Percentiles rank a stretch among this genome's conserved stretches.
Conservation (phyloP, 1,140 invertebrate species). For the Meloidogyne hapla region DNA sequence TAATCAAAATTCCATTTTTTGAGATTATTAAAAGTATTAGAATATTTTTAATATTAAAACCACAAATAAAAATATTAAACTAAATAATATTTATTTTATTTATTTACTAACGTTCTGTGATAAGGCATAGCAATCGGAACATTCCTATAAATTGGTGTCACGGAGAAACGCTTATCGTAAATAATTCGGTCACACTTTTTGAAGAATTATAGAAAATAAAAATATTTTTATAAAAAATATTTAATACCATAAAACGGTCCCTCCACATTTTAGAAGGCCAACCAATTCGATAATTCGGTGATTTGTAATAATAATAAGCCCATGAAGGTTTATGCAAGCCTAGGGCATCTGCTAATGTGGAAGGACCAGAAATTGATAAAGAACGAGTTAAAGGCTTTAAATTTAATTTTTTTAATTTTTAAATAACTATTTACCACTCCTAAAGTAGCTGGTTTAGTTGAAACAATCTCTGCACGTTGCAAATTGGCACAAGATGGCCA, state of each 20-base stretch:
- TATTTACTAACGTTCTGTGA: neutral
- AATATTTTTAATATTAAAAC: too few relatives aligned
- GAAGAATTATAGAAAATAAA: too few relatives aligned
- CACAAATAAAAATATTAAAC: too few relatives aligned
- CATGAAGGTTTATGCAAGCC: neutral
- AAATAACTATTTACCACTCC: neutral
- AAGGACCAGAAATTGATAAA: neutral
- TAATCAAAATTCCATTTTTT: too few relatives aligned
- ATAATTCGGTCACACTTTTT: slow-evolving; percentile 20
- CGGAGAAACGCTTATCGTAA: slow-evolving; percentile 10
- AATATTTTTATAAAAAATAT: slow-evolving; percentile 9
- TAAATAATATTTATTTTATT: too few relatives aligned
- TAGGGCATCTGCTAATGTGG: slow-evolving; percentile 8
- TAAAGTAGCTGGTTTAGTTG: neutral
- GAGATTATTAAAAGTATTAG: too few relatives aligned
- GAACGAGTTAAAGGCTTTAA: neutral
- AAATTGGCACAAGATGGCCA: neutral
- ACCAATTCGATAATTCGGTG: neutral
- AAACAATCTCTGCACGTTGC: neutral
- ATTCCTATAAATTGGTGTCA: slow-evolving; percentile 10
- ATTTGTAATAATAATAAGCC: slow-evolving; percentile 22
- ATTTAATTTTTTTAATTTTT: neutral
- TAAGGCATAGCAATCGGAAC: neutral
- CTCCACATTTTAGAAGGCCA: slow-evolving; percentile 11
- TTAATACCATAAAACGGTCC: slow-evolving; percentile 11